Evolutionary conservation across 2,113 vertebrate species (phyloP).

Genomic region (Chroicocephalus ridibundus): DNA sequence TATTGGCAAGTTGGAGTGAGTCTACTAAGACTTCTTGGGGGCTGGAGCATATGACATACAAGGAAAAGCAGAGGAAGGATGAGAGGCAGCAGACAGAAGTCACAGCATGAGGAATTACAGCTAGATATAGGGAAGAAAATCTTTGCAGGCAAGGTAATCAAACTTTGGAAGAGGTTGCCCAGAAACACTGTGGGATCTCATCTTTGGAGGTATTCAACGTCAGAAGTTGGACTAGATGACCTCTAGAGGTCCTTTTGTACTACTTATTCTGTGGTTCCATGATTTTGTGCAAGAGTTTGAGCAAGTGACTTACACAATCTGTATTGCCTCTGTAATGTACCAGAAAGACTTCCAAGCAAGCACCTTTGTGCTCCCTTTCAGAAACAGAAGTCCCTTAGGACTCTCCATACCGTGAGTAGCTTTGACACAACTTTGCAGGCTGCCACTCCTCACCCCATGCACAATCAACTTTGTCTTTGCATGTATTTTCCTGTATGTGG

Average conservation of each 20-base stretch:
- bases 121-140: background rate
- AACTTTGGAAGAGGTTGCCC: background rate
- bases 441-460: background rate
- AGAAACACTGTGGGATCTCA: background rate
- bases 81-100: background rate
- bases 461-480: background rate
- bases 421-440: background rate
- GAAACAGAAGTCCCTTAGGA: background rate
- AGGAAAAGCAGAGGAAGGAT: background rate
- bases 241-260: background rate
- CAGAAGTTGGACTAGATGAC: background rate
- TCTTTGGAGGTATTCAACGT: background rate
- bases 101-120: accelerated
- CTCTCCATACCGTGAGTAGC: background rate
- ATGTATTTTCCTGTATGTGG: background rate
- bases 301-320: background rate
- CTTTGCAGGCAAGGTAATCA: background rate
- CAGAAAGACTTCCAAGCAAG: background rate
- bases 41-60: background rate
- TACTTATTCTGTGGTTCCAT: background rate
- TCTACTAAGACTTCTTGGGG: background rate
- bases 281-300: background rate
- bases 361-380: background rate
- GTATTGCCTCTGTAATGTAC: background rate
- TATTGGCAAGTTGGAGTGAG: background rate